A percentile compares a stretch with the other conserved stretches of the same genome.
phyloP scores from a whole-genome alignment of 2,888 invertebrate genomes.

The Drosophila neoperkinsi region DNA sequence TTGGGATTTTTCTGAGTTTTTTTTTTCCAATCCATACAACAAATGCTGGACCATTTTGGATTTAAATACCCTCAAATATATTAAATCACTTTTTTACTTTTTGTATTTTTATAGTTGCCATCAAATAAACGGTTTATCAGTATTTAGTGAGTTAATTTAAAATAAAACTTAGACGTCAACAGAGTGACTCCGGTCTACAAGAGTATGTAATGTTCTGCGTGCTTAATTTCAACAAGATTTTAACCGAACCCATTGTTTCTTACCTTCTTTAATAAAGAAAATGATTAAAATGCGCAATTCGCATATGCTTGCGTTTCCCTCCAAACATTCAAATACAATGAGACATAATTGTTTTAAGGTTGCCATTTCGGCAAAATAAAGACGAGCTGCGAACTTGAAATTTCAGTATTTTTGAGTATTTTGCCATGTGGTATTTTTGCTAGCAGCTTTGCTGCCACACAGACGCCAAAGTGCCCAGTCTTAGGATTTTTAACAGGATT shows the following conservation, averaged over 20 bases:
- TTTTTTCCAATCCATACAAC: background rate
- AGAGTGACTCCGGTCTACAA: background rate
- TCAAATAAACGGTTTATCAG: too few relatives aligned
- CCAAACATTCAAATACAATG: slow-evolving; percentile 6
- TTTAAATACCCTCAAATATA: background rate
- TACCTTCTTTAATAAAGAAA: background rate
- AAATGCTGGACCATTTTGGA: background rate
- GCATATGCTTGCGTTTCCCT: background rate
- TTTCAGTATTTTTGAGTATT: slow-evolving; percentile 42
- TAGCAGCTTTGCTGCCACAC: slow-evolving; percentile 15
- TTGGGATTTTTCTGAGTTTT: background rate
- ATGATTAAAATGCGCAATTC: background rate
- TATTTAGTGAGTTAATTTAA: background rate
- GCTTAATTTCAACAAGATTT: background rate
- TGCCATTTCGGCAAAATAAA: slow-evolving; percentile 31
- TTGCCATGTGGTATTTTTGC: slow-evolving; percentile 11
- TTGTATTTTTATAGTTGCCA: too few relatives aligned
- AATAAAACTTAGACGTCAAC: too few relatives aligned
- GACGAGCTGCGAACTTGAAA: background rate
- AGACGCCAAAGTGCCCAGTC: slow-evolving; percentile 33
- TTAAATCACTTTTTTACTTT: too few relatives aligned
- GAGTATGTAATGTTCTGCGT: background rate
- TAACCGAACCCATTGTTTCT: background rate
- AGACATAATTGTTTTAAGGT: background rate
- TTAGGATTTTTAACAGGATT: slow-evolving; percentile 39